Base-by-base conservation (phyloP, 2,797 vertebrate species). In the Cynodonichthys magdalenae region DNA sequence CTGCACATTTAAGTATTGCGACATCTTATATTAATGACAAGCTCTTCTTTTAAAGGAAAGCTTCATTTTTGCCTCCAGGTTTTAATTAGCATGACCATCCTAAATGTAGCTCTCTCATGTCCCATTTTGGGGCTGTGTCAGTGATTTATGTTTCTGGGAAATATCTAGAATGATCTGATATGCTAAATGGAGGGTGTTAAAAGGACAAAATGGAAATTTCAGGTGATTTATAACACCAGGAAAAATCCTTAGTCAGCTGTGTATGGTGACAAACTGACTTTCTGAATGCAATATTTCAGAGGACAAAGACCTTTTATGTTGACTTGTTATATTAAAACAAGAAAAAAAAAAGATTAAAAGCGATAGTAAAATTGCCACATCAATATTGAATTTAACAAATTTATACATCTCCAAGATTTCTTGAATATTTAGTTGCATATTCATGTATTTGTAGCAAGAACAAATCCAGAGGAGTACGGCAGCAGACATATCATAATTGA, bases 401-500 rank as follows among this genome's bases (percentile, higher is more conserved):
- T 31, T 31, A 31, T 31, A 31, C 10, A 3, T 68, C 5, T 36
- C 4, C 3, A 46, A 41, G 31, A 62, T 74, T 34, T 48, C 74
- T 49, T 1, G 15, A 63, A 18, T 54, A 62, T 28, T 58, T 5
- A 9, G 34, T 42, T 52, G 46, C 24, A 57, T 29, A 5, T 9
- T 27, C n/a, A 17, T 31, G 27, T 10, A 55, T 31, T 24, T 66
- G 39, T 0, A 31, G 53, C 54, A 58, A 2, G 17, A 49, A 47
- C 19, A 58, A 68, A 34, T 67, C 41, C 34, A 58, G 51, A 34
- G 75, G 60, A 64, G 62, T 42, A 19, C 52, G 51, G 59, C 55
- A 41, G 59, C 61, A 86, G 83, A 81, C 79, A 81, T 82, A 81
- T 81, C 15, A 67, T 85, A 88, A 91, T 79, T 89, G 86, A 92